Evolutionary conservation across 2,113 vertebrate species (phyloP).

Genomic region (Scolopax mira): DNA sequence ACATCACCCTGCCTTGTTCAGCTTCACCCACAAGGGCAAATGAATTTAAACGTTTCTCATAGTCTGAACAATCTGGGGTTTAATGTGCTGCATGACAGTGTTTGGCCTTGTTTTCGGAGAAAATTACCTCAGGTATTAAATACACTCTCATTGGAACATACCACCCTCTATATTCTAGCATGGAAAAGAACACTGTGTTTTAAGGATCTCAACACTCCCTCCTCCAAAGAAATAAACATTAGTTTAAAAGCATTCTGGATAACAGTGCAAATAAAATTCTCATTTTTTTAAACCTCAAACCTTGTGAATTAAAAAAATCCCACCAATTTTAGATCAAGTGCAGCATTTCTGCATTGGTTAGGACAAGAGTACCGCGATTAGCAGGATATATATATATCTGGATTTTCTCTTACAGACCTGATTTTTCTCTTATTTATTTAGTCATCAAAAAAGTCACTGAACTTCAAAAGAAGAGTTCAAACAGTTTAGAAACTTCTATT

Average conservation of each 20-base stretch:
- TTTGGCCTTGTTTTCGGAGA: neutral
- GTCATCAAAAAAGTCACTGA: neutral
- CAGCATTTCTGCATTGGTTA: neutral
- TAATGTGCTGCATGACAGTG: neutral
- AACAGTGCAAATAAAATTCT: neutral
- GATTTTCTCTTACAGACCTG: neutral
- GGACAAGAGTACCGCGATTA: neutral
- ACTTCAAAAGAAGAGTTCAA: neutral
- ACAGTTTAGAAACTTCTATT: neutral
- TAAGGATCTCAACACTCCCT: neutral
- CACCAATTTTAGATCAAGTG: neutral
- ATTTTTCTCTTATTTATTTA: neutral
- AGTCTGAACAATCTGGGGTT: neutral
- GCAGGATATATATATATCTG: neutral
- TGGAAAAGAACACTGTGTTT: neutral
- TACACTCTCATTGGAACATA: neutral
- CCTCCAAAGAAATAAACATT: neutral
- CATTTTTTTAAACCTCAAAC: neutral
- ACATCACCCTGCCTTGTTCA: neutral
- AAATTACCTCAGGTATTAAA: neutral
- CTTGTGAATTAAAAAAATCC: neutral
- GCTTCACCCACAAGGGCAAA: neutral
- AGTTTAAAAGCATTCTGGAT: neutral
- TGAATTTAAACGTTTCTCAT: neutral
- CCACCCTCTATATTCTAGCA: neutral